These are phyloP conservation scores for Euborellia annulipes DNA, from an alignment of 1,140 invertebrate species.

Conservation along the genomic window DNA sequence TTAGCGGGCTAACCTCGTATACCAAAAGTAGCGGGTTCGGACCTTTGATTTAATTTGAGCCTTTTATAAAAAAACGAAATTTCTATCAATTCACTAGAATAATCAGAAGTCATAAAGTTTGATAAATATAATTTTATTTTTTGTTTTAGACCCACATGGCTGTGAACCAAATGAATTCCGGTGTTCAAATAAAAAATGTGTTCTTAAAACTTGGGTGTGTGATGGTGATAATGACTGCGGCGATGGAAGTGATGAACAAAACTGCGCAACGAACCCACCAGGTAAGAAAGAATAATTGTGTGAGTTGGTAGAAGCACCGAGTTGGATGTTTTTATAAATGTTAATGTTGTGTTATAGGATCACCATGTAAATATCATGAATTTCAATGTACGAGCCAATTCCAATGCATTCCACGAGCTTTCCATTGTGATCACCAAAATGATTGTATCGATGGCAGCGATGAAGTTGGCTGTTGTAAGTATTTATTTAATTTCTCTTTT, in stretches of 20 bases:
- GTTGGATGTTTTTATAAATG: background rate
- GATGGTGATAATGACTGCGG: slow-evolving; percentile 85
- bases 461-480: slow-evolving; percentile 81
- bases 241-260: slow-evolving; percentile 68
- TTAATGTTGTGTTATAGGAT: slow-evolving; percentile 28
- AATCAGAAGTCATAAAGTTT: no score
- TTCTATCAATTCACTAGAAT: no score
- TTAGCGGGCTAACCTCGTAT: no score
- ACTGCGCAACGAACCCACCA: slow-evolving; percentile 38
- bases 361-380: slow-evolving; percentile 61
- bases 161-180: slow-evolving; percentile 91
- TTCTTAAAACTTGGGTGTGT: slow-evolving; percentile 84
- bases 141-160: slow-evolving; percentile 32
- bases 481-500: slow-evolving; percentile 7
- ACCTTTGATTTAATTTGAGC: no score
- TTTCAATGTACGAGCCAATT: slow-evolving; percentile 58
- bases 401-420: slow-evolving; percentile 86
- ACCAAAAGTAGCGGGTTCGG: no score
- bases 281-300: slow-evolving; percentile 15
- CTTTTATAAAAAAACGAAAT: no score
- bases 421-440: slow-evolving; percentile 78
- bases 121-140: background rate
- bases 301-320: no score
- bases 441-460: slow-evolving; percentile 84
- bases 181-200: slow-evolving; percentile 74